Conservation (phyloP, 2,797 vertebrate species). For the Sebastiscus albofasciatus region DNA sequence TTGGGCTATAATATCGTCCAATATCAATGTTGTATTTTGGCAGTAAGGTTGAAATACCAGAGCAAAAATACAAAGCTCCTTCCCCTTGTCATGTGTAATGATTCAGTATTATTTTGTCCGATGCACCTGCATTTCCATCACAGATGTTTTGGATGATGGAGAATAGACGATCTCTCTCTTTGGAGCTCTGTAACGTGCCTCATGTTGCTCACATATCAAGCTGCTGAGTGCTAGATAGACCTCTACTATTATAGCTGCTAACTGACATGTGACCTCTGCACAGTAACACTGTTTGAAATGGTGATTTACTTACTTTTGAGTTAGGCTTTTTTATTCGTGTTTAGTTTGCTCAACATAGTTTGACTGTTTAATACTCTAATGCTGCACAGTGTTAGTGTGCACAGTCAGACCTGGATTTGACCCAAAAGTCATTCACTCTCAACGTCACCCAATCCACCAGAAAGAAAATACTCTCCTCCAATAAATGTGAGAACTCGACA, state of each 20-base stretch:
- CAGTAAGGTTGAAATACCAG: background rate
- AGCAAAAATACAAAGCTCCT: background rate
- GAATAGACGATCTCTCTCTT: background rate
- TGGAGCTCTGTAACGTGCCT: background rate
- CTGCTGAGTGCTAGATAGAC: background rate
- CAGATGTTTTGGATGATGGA: background rate
- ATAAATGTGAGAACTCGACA: background rate
- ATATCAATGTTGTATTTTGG: background rate
- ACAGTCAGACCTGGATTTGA: background rate
- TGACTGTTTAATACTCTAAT: background rate
- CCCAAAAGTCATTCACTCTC: background rate
- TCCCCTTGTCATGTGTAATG: background rate
- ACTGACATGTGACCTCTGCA: background rate
- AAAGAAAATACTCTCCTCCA: background rate
- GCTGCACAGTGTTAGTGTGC: background rate
- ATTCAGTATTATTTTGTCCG: background rate
- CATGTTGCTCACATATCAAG: background rate
- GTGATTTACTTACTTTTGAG: background rate
- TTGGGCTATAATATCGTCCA: no score
- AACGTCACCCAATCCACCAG: background rate
- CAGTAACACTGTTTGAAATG: background rate
- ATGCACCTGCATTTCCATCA: background rate
- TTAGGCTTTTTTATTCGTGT: background rate
- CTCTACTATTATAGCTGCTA: background rate
- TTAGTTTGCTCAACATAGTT: background rate